phyloP scores from a whole-genome alignment of 2,888 invertebrate species.

The Ectobius pallidus region DNA sequence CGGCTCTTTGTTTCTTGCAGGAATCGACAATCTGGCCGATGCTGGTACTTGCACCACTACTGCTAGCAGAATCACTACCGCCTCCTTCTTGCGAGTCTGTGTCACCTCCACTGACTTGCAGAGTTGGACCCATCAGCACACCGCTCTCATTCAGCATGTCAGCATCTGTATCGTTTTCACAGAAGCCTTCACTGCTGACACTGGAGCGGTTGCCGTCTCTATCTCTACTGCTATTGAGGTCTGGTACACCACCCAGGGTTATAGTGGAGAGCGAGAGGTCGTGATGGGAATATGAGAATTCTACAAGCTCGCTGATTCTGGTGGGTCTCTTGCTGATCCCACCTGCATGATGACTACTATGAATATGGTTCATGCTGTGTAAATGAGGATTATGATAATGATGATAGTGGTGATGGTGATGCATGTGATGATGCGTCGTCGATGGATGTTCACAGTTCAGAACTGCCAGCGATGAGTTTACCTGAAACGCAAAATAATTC shows the following conservation, averaged over 20 bases:
- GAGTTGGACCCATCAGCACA: conserved; percentile 48
- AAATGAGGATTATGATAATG: conserved; percentile 46
- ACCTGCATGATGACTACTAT: conserved; percentile 53
- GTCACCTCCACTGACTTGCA: conserved; percentile 54
- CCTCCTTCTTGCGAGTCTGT: conserved; percentile 64
- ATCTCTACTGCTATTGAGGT: conserved; percentile 32
- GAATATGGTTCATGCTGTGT: conserved; percentile 34
- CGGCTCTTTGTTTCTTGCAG: conserved; percentile 12
- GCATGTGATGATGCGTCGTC: conserved; percentile 58
- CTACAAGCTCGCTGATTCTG: conserved; percentile 35
- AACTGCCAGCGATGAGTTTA: conserved; percentile 81
- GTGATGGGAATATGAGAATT: conserved; percentile 50
- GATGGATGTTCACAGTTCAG: conserved; percentile 72
- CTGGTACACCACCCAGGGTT: conserved; percentile 9
- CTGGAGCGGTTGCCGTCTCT: conserved; percentile 86
- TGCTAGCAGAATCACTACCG: conserved; percentile 63
- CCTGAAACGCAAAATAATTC: background rate
- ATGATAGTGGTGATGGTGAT: conserved; percentile 59
- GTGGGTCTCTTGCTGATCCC: conserved; percentile 43
- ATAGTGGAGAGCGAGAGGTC: conserved; percentile 48
- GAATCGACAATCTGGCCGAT: background rate
- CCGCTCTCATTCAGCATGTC: conserved; percentile 35
- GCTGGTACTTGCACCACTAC: conserved; percentile 41
- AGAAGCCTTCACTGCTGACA: conserved; percentile 95
- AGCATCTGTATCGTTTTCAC: conserved; percentile 86